phyloP scores from a whole-genome alignment of 2,113 vertebrate genomes.

The Catagonus wagneri region DNA sequence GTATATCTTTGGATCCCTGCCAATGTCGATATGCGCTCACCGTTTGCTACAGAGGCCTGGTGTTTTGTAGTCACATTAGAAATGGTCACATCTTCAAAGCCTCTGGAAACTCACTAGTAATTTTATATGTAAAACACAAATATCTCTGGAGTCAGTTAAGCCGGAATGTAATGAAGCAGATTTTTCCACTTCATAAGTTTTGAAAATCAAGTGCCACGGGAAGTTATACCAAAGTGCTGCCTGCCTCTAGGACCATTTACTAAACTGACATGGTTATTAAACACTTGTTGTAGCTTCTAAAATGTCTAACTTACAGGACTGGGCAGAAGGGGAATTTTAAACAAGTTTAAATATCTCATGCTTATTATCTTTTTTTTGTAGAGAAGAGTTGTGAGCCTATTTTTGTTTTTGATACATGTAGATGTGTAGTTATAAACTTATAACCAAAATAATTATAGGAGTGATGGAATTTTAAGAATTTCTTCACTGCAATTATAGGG shows the following conservation, averaged over 20 bases:
- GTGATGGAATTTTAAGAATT: slow-evolving; percentile 31
- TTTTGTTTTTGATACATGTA: slow-evolving; percentile 50
- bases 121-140: slow-evolving; percentile 50
- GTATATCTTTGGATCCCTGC: neutral
- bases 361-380: neutral
- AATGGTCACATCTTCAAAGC: slow-evolving; percentile 16
- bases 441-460: slow-evolving; percentile 28
- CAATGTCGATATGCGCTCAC: neutral
- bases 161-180: neutral
- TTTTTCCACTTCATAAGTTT: slow-evolving; percentile 15
- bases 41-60: neutral
- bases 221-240: neutral
- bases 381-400: neutral
- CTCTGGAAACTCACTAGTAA: neutral
- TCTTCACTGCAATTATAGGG: slow-evolving; percentile 2
- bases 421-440: neutral
- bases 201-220: neutral
- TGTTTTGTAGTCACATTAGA: slow-evolving; percentile 5
- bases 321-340: neutral
- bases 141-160: slow-evolving; percentile 7
- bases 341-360: slow-evolving; percentile 17
- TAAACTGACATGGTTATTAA: neutral
- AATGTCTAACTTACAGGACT: neutral
- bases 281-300: neutral
- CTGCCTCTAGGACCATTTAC: neutral